Base-by-base conservation (phyloP, 92 coral and sea anemone genomes). In the Bergia puertoricense region DNA sequence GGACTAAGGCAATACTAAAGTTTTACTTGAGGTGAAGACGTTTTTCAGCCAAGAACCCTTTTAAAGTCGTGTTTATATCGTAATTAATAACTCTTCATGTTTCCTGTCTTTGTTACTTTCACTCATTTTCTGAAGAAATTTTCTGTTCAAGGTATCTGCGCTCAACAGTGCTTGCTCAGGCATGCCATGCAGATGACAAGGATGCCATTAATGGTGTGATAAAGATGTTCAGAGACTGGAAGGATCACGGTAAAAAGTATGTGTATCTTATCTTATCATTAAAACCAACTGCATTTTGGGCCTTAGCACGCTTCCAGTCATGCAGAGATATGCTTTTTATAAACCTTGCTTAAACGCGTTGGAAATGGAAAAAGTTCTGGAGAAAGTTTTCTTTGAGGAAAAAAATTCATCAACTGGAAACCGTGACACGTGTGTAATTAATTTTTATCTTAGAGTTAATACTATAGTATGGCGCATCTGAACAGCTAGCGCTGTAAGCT, bases 141-240 rank as follows among this genome's bases (percentile, higher is more conserved):
- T 30, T 79, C 51, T 13, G 15, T 43, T 65, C 14, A 20, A 82
- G 86, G 77, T 82, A 82, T 48, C 77, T 82, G 6, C 86, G 86
- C 51, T 40, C 86, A 48, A 30, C 71, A 7, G 86, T 67, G 38
- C 86, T 82, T 43, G 16, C 74, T 45, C 86, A 82, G 76, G 86
- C 86, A 8, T 82, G 86, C 56, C 74, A 39, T 22, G 38, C 86
- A 42, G 86, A 82, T 22, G 86, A 82, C 40, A 51, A 41, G 16
- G n/a, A 43, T 6, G 39, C 86, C 13, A 42, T 65, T 66, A 0
- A 2, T 4, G 86, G 56, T 0, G 86, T 68, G 4, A 1, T 22
- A 4, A 82, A 82, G 86, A 82, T 82, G 86, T 82, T 82, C 20
- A 65, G 23, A 4, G 86, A 67, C 38, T 82, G 86, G 86, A 82